Evolutionary conservation across 2,113 vertebrate genomes (phyloP), one percentile per base, ranked within the genome.

Genomic region (Anas platyrhynchos): DNA sequence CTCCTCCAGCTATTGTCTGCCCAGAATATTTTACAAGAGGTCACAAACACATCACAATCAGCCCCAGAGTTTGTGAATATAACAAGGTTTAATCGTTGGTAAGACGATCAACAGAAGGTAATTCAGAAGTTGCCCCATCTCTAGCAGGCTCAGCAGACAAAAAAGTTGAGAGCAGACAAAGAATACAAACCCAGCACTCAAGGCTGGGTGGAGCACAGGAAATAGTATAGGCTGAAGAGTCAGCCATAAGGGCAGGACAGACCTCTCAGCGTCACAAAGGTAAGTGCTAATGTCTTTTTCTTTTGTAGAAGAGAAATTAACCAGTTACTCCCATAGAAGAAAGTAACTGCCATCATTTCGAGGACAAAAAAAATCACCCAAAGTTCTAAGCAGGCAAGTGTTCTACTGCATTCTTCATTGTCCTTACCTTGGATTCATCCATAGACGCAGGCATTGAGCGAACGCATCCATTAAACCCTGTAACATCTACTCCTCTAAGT

Each of bases 351-450:
- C 46, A 88, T 12, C 46, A 58, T 48, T 83, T 66, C 77, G 92
- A 89, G 83, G 44, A 17, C 38, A 86, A 94, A 91, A 50, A 48
- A 48, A 94, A 54, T 26, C 77, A 95, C 61, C 21, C n/a, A 34
- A 82, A 88, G n/a, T 18, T 58, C 12, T 31, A 77, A 77, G 58
- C 16, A 83, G 32, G 55, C 10, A 74, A 69, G 23, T 3, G 13
- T 76, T 82, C 36, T 52, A n/a, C 4, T 69, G 22, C 15, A 32
- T 25, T 83, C 41, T 89, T 72, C 66, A 22, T 0, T 55, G 13
- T 32, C 73, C 25, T 56, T 21, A 79, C 69, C 58, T 62, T 32
- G 17, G 27, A 59, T 13, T 56, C 15, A 2, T 72, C 55, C 61
- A 85, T 10, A 80, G 52, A 43, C 18, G 34, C 43, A 31, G 15